A percentile compares a stretch with the other conserved stretches of the same genome.
Evolutionary conservation across 30 jellyfish, hydroid and myxozoan genomes (phyloP).

Genomic region (Sanderia malayensis): DNA sequence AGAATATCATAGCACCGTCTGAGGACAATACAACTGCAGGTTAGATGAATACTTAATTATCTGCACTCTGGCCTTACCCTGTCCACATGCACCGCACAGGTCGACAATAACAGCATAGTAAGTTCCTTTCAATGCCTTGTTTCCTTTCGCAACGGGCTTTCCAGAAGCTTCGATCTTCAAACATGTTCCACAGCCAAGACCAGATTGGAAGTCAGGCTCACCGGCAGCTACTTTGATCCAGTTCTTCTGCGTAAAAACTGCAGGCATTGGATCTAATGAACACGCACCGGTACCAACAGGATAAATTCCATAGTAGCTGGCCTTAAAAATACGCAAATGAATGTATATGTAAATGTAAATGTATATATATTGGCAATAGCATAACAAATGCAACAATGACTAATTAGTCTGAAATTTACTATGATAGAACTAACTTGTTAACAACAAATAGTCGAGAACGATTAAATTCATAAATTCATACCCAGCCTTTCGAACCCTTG

Average conservation of each 20-base stretch:
- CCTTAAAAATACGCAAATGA: slow-evolving; percentile 28
- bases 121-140: slow-evolving; percentile 49
- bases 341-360: no score
- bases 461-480: no score
- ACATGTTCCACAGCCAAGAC: slow-evolving; percentile 69
- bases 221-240: slow-evolving; percentile 94
- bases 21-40: no score
- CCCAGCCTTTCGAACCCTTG: no score
- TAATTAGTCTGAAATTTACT: no score
- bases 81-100: slow-evolving; percentile 67
- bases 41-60: no score
- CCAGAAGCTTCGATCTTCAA: slow-evolving; percentile 64
- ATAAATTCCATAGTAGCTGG: slow-evolving; percentile 67
- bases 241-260: slow-evolving; percentile 47
- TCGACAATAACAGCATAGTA: slow-evolving; percentile 62
- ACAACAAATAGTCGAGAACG: no score
- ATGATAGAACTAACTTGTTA: no score
- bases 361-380: no score
- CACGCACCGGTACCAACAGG: slow-evolving; percentile 84
- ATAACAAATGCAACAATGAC: no score
- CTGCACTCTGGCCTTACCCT: no score
- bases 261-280: slow-evolving; percentile 66
- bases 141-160: slow-evolving; percentile 57
- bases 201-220: slow-evolving; percentile 41
- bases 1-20: neutral